Evolutionary conservation across 2,797 vertebrate species (phyloP).

Genomic region (Mionectes olivaceus): DNA sequence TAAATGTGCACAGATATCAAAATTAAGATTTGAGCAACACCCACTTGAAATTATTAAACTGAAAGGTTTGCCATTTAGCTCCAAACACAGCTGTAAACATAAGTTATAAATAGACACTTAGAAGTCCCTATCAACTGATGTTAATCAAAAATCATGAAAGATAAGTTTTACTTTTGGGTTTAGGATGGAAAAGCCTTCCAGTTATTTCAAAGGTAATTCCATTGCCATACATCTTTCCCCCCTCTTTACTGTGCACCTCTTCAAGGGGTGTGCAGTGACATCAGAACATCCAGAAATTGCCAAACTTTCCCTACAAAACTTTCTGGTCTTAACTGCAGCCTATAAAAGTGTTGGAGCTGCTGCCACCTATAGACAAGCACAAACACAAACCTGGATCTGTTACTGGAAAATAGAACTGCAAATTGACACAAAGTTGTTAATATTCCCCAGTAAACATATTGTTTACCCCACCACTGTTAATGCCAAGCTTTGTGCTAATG

Average conservation of each 20-base stretch:
- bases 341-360: conserved; percentile 34
- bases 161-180: background rate
- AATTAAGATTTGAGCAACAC: background rate
- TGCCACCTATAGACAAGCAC: conserved; percentile 55
- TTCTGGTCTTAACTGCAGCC: background rate
- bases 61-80: background rate
- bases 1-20: accelerated
- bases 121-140: background rate
- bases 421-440: background rate
- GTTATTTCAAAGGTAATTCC: background rate
- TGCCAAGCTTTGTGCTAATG: background rate
- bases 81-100: background rate
- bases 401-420: background rate
- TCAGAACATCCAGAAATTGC: background rate
- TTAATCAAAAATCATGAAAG: conserved; percentile 18
- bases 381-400: background rate
- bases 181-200: background rate
- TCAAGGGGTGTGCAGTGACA: background rate
- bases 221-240: background rate
- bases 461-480: background rate
- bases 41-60: background rate
- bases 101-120: background rate
- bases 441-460: background rate
- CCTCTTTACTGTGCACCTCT: background rate
- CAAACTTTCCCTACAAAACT: background rate